Evolutionary conservation across 2,888 invertebrate species (phyloP).

Genomic region (Caenorhabditis wallacei): DNA sequence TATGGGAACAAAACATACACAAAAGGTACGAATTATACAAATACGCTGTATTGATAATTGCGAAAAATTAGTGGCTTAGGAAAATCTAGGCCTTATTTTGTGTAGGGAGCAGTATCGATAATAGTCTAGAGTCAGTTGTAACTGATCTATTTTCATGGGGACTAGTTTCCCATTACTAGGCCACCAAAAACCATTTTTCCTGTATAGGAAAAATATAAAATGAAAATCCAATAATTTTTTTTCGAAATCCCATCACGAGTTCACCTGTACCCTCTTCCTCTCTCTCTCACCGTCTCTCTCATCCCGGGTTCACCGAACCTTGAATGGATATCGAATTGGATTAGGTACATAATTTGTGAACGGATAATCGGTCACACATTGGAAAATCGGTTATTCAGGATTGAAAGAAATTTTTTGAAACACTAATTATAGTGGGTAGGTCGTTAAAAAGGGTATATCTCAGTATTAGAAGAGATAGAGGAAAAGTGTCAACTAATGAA

Average conservation of each 20-base stretch:
- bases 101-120: too few relatives aligned
- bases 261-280: too few relatives aligned
- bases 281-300: too few relatives aligned
- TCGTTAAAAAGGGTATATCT: too few relatives aligned
- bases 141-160: not conserved
- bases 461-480: too few relatives aligned
- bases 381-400: not conserved
- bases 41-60: too few relatives aligned
- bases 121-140: not conserved
- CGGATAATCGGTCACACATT: conserved; percentile 12
- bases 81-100: too few relatives aligned
- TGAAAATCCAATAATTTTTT: too few relatives aligned
- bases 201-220: not conserved
- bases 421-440: too few relatives aligned
- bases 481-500: too few relatives aligned
- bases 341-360: conserved; percentile 3
- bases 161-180: not conserved
- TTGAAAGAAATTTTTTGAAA: not conserved
- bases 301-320: not conserved
- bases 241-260: not conserved
- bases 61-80: too few relatives aligned
- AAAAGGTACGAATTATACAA: not conserved
- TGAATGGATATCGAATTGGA: conserved; percentile 3
- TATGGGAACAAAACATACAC: not conserved
- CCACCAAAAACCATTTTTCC: not conserved